Percentiles rank a stretch among this genome's conserved stretches.
phyloP scores from a whole-genome alignment of 2,113 vertebrate species.

The Hassar affinis region DNA sequence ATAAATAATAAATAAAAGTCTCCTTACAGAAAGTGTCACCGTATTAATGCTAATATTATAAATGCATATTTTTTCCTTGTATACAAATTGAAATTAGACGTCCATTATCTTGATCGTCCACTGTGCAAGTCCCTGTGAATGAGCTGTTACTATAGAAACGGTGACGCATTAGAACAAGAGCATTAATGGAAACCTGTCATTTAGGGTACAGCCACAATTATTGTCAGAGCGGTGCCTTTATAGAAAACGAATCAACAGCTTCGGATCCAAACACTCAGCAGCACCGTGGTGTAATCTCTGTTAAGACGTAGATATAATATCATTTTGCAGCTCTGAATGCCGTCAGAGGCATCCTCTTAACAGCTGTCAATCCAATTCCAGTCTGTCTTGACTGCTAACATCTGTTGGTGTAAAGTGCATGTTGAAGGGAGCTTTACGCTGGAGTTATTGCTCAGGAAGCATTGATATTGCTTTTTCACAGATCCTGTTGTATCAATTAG shows the following conservation, averaged over 20 bases:
- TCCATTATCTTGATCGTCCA: background rate
- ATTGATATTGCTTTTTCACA: background rate
- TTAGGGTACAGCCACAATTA: background rate
- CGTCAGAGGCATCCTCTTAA: background rate
- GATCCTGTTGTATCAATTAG: no score
- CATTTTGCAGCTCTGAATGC: background rate
- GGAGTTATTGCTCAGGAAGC: no score
- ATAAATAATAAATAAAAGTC: background rate
- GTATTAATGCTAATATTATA: no score
- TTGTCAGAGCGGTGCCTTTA: background rate
- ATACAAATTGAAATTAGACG: background rate
- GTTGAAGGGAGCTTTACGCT: background rate
- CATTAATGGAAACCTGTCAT: conserved; percentile 11
- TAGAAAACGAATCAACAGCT: background rate
- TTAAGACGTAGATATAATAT: background rate
- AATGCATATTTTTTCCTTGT: no score
- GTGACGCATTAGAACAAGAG: background rate
- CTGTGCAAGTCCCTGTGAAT: background rate
- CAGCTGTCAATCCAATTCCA: background rate
- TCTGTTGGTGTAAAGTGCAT: background rate
- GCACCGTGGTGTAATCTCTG: background rate
- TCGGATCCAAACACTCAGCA: background rate
- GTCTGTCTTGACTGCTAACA: background rate
- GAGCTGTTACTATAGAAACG: conserved; percentile 3
- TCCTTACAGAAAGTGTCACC: no score